Conservation (phyloP, 2,888 invertebrate genomes). For the Yponomeuta plumbellus region DNA sequence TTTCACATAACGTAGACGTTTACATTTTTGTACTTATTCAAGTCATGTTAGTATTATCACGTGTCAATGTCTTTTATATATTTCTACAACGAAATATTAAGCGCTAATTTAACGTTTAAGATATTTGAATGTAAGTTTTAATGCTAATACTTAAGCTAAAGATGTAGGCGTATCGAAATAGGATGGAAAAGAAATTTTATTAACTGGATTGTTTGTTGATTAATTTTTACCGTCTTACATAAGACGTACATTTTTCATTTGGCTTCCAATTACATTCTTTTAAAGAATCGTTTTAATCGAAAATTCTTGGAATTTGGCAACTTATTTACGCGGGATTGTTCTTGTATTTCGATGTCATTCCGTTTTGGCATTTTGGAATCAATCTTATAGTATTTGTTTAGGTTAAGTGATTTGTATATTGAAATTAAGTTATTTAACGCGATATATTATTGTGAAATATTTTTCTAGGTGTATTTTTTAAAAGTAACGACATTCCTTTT, state of each 20-base stretch:
- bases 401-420: constrained; percentile 45
- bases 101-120: constrained; percentile 3
- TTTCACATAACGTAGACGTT: neutral
- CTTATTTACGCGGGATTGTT: neutral
- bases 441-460: constrained; percentile 49
- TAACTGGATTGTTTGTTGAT: neutral
- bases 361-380: neutral
- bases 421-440: constrained; percentile 44
- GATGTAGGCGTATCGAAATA: neutral
- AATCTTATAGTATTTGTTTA: constrained; percentile 15
- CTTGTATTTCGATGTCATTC: constrained; percentile 1
- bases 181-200: neutral
- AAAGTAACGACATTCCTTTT: constrained; percentile 45
- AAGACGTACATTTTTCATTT: neutral
- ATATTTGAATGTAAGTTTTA: constrained; percentile 2
- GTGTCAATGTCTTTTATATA: constrained; percentile 66
- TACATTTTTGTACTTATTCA: constrained; percentile 41
- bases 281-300: neutral
- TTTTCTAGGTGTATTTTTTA: constrained; percentile 46
- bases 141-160: neutral
- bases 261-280: constrained; percentile 11
- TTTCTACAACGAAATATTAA: constrained; percentile 58
- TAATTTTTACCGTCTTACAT: neutral
- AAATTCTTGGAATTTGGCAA: constrained; percentile 1
- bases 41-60: constrained; percentile 43